Percentiles rank a stretch among this genome's conserved stretches.
phyloP scores from a whole-genome alignment of 1,140 invertebrate genomes.

The Ips nitidus region DNA sequence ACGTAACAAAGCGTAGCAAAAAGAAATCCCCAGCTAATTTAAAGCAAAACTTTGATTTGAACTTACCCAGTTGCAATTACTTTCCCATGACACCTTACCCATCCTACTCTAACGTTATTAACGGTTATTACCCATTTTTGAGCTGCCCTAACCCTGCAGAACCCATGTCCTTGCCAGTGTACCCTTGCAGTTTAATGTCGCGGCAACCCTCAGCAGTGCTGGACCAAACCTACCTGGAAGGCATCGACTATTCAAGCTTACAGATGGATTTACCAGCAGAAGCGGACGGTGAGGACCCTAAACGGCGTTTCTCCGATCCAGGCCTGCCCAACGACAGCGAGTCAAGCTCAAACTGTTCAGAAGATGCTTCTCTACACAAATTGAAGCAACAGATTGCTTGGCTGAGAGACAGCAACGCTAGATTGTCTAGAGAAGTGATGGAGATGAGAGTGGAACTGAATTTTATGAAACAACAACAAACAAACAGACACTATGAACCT shows the following conservation, averaged over 20 bases:
- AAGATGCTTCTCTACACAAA: slow-evolving; percentile 54
- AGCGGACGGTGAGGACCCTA: slow-evolving; percentile 50
- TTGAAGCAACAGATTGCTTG: slow-evolving; percentile 56
- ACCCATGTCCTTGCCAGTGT: slow-evolving; percentile 57
- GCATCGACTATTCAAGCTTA: too few relatives aligned
- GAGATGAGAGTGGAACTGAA: slow-evolving; percentile 58
- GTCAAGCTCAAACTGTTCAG: slow-evolving; percentile 53
- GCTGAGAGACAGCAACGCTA: slow-evolving; percentile 57
- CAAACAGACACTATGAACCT: slow-evolving; percentile 63
- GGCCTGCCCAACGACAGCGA: slow-evolving; percentile 58
- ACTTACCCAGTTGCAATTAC: slow-evolving; percentile 46
- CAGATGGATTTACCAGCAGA: slow-evolving; percentile 57
- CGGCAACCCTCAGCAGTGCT: slow-evolving; percentile 45
- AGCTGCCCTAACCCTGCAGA: slow-evolving; percentile 54
- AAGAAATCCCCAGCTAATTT: slow-evolving; percentile 39
- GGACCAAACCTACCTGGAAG: slow-evolving; percentile 22
- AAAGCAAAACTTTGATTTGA: slow-evolving; percentile 41
- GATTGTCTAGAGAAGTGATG: slow-evolving; percentile 58
- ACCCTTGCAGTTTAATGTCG: slow-evolving; percentile 47
- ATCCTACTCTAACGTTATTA: slow-evolving; percentile 45
- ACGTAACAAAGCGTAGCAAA: slow-evolving; percentile 49
- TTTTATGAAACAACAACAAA: slow-evolving; percentile 53
- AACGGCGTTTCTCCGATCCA: slow-evolving; percentile 59
- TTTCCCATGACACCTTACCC: slow-evolving; percentile 57
- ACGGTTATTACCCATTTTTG: slow-evolving; percentile 52